phyloP scores from a whole-genome alignment of 1,140 invertebrate genomes.

The Heliconius hermathena region DNA sequence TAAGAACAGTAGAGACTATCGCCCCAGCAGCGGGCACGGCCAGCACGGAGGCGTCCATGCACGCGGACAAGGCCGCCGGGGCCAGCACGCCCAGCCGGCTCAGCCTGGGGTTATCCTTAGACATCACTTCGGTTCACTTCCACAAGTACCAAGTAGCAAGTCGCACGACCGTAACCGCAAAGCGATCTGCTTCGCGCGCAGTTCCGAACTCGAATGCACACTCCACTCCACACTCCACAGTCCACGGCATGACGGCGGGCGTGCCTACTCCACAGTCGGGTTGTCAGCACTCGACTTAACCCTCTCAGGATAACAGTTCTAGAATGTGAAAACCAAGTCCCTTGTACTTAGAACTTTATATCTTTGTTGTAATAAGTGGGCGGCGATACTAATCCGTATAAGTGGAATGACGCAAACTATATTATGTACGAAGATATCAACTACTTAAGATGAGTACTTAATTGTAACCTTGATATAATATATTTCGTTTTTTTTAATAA shows the following conservation, averaged over 20 bases:
- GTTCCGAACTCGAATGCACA: slow-evolving; percentile 58
- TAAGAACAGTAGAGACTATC: slow-evolving; percentile 83
- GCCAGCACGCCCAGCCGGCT: slow-evolving; percentile 70
- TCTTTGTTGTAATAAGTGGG: slow-evolving; percentile 3
- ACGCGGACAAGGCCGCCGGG: slow-evolving; percentile 68
- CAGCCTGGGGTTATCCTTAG: slow-evolving; percentile 59
- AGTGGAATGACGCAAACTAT: not conserved
- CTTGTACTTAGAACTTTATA: not conserved
- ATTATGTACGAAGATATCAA: not conserved
- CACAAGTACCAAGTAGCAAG: slow-evolving; percentile 31
- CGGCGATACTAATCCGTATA: not conserved
- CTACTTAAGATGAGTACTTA: too few species aligned
- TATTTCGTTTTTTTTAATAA: too few species aligned
- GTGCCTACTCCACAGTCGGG: not conserved
- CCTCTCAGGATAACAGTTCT: slow-evolving; percentile 13
- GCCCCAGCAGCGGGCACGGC: slow-evolving; percentile 83
- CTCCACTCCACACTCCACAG: slow-evolving; percentile 19
- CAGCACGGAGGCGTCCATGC: slow-evolving; percentile 80
- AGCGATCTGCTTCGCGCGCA: slow-evolving; percentile 72
- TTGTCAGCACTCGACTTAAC: slow-evolving; percentile 9
- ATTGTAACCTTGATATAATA: too few species aligned
- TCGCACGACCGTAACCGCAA: slow-evolving; percentile 68
- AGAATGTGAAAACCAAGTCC: not conserved
- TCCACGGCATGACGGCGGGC: slow-evolving; percentile 19
- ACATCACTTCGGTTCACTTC: slow-evolving; percentile 55